Base-by-base conservation (phyloP, 1,140 invertebrate species). In the Drosophila novamexicana region DNA sequence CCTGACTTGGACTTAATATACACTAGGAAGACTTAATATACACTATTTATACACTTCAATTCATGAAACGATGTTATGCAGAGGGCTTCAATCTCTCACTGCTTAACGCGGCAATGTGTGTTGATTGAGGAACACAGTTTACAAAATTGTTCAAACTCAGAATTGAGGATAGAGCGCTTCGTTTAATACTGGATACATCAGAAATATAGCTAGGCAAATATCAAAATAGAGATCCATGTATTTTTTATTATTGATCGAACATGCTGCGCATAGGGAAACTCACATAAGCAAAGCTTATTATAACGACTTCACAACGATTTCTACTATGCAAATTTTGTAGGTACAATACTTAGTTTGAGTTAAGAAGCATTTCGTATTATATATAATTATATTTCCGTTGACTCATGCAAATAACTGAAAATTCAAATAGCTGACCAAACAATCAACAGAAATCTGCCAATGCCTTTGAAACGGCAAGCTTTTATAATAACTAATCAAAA, bases 201-300 rank as follows among this genome's bases (percentile, higher is more conserved):
- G 14, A 56, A 50, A 14, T 57, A 52, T 74, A 74, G 71, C 29
- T 74, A 74, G 22, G 65, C 50, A 44, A 74, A 74, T 74, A 74
- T 74, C 40, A 56, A 39, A 36, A 69, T 34, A 69, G 22, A 69
- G 6, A 54, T 50, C 42, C 10, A 70, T 44, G 42, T 66, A 56
- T 10, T 66, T 71, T 75, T 44, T 64, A 67, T 75, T 59, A 75
- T 65, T 75, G 75, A 78, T 70, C 50, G 67, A 78, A 10, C 57
- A 82, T 79, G 75, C 76, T 77, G 70, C 82, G 75, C 53, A 86
- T 81, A 85, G 83, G 58, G 63, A 72, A 81, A 75, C 77, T 62
- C 70, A 67, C 52, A 67, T 78, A 86, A 85, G 81, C 81, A 78
- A 81, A 84, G 81, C 81, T 85, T 85, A 81, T 65, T 73, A 81